These are phyloP conservation scores for Drosophila multiciliata DNA, from an alignment of 2,888 invertebrate species.

Conservation along the genomic window DNA sequence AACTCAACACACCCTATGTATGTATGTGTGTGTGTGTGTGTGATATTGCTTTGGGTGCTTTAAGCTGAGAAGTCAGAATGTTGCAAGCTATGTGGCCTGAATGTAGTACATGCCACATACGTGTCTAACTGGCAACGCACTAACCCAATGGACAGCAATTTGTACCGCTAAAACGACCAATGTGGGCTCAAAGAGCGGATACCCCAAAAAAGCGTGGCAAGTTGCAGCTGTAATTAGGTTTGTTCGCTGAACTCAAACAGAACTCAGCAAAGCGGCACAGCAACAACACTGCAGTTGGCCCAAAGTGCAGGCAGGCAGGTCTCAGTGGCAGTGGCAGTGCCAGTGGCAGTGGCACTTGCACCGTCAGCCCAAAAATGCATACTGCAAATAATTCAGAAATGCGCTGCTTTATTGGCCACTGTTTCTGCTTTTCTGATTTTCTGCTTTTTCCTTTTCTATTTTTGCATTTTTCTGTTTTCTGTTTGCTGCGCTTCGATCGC, in stretches of 20 bases:
- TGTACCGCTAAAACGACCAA: conserved; percentile 73
- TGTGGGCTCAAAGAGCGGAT: conserved; percentile 25
- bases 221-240: conserved; percentile 75
- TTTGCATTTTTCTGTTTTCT: background rate
- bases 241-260: conserved; percentile 55
- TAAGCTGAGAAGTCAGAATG: conserved; percentile 74
- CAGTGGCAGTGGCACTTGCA: conserved; percentile 20
- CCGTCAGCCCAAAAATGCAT: conserved; percentile 63
- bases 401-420: conserved; percentile 40
- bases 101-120: conserved; percentile 6
- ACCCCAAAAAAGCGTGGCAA: background rate
- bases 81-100: conserved; percentile 61
- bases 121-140: conserved; percentile 7
- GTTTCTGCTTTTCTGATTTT: conserved; percentile 10
- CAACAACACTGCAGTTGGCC: conserved; percentile 13
- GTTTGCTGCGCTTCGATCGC: conserved; percentile 30
- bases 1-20: conserved; percentile 4
- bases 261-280: conserved; percentile 38
- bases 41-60: conserved; percentile 9
- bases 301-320: background rate
- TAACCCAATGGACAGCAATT: conserved; percentile 78
- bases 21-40: background rate
- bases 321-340: background rate
- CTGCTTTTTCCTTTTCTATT: conserved; percentile 23
- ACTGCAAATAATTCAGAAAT: conserved; percentile 78